These are phyloP conservation scores for Empis livida DNA, from an alignment of 2,888 invertebrate genomes.

Conservation along the genomic window DNA sequence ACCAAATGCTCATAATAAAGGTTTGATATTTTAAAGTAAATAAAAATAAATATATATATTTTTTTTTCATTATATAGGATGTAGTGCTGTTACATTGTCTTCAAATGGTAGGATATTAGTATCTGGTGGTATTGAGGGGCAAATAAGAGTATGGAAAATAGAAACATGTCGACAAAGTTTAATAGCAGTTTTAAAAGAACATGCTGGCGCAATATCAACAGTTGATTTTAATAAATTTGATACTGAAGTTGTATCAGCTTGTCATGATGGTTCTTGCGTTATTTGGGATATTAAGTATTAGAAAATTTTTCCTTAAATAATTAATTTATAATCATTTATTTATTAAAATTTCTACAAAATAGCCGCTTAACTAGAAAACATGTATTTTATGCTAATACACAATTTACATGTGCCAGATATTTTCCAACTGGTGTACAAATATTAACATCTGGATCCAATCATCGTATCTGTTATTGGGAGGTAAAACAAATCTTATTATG, in stretches of 20 bases:
- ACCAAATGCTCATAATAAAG: constrained; percentile 79
- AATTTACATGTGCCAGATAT: constrained; percentile 65
- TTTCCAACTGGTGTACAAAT: constrained; percentile 64
- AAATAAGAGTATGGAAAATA: constrained; percentile 72
- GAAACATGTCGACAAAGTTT: constrained; percentile 52
- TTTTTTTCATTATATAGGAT: constrained; percentile 21
- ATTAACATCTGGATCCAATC: constrained; percentile 72
- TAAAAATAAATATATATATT: neutral
- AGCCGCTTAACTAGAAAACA: constrained; percentile 62
- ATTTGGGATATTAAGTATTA: constrained; percentile 77
- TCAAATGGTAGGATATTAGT: constrained; percentile 57
- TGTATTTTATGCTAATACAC: constrained; percentile 74
- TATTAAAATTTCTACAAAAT: too few species aligned
- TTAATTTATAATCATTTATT: too few species aligned
- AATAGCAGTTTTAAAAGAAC: constrained; percentile 72
- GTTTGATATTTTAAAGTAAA: constrained; percentile 32
- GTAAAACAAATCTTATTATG: too few species aligned
- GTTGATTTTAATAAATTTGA: constrained; percentile 65
- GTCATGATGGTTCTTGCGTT: constrained; percentile 85
- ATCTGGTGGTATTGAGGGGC: constrained; percentile 88
- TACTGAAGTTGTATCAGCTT: constrained; percentile 75
- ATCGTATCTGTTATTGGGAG: constrained; percentile 85
- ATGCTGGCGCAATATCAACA: constrained; percentile 75
- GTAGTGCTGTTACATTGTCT: constrained; percentile 65
- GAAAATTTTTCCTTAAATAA: neutral